Conservation (phyloP, 1,140 invertebrate genomes). For the Globodera ellingtonae region DNA sequence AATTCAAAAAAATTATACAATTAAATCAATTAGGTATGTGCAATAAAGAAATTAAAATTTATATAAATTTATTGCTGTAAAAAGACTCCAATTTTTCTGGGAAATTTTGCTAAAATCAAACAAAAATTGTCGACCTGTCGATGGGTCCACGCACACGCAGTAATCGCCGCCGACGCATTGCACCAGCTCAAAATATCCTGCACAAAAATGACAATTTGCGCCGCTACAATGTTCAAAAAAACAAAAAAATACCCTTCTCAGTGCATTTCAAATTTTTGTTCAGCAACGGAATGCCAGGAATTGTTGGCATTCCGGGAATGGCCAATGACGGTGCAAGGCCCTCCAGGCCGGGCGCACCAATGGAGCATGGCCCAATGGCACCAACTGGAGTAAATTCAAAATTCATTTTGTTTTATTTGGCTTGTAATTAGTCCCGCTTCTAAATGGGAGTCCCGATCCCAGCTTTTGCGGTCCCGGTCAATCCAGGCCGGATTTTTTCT, state of each 20-base stretch:
- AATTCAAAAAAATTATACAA: no score
- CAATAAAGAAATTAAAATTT: not conserved
- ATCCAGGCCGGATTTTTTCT: no score
- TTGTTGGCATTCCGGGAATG: not conserved
- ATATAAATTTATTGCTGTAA: not conserved
- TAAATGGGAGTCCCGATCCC: no score
- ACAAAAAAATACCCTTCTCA: not conserved
- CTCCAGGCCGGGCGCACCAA: no score
- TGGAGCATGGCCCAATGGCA: no score
- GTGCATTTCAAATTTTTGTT: conserved; percentile 18
- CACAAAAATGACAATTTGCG: not conserved
- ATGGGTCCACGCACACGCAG: conserved; percentile 36
- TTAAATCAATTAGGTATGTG: not conserved
- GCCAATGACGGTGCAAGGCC: not conserved
- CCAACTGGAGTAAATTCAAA: no score
- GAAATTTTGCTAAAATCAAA: not conserved
- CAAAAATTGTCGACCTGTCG: conserved; percentile 13
- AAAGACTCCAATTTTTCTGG: not conserved
- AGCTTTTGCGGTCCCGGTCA: no score
- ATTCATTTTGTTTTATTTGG: no score
- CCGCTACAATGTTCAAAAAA: no score
- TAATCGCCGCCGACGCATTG: conserved; percentile 23
- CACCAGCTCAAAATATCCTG: conserved; percentile 28
- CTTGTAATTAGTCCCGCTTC: no score
- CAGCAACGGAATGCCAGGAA: not conserved